Evolutionary conservation across 1,140 invertebrate species (phyloP), one percentile per base, ranked within the genome.

Genomic region (Eurosta solidaginis): DNA sequence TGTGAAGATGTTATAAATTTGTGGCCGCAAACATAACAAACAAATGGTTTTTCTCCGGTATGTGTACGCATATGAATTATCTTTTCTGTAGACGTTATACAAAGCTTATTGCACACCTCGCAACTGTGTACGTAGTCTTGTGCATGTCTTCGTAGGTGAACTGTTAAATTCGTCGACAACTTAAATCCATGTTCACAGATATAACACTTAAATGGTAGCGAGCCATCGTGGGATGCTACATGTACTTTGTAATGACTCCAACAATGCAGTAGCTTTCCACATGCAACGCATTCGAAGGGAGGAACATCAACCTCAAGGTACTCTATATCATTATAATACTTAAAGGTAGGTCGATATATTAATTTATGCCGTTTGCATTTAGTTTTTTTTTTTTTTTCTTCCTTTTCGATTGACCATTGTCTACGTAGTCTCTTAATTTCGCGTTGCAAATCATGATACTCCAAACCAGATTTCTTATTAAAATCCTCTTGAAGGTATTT

Each of bases 1-100:
- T 36, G 22, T 25, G 63, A 27, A 0, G 6, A 22, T 10, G 79
- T 79, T 49, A 76, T 49, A 22, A 86, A 85, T 5, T 82, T 82
- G 52, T 84, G 85, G 22, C 85, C 85, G 36, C 85, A 86, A 33
- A 84, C 73, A 74, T 86, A 85, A 36, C 85, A 86, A 4, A 86
- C 83, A 68, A 82, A 86, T 6, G 85, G 85, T 3, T 82, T 80
- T 36, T 86, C 85, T 12, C 78, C 78, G 33, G 78, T 79, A 47
- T 79, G 78, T 4, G n/a, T 29, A 25, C 78, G 78, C 63, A 59
- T 45, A 47, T 79, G 78, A 20, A 52, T 77, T 22, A 6, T 33
- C 78, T 85, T 80, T 78, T 86, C 85, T 17, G 83, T 85, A 73
- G 85, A 83, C 2, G 83, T 85, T 63, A 68, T 12, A 25, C 47